These are phyloP conservation scores for Junonia oenone DNA, from an alignment of 2,888 invertebrate species.

Conservation along the genomic window DNA sequence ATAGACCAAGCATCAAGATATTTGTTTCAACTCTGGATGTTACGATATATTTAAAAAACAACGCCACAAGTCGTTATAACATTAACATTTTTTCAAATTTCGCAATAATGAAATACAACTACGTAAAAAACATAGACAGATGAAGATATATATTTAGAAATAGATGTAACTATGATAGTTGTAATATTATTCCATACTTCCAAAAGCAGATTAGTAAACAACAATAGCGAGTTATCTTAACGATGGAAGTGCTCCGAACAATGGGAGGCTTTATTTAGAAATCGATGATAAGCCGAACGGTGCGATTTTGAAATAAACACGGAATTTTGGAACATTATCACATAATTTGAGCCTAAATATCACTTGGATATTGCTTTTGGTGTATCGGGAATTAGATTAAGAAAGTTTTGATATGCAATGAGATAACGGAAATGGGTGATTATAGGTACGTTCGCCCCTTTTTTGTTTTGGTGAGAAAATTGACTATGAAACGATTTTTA, in stretches of 20 bases:
- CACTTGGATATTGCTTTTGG: neutral
- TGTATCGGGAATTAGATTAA: neutral
- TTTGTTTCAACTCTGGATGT: too few species aligned
- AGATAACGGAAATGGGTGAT: too few species aligned
- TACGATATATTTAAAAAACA: too few species aligned
- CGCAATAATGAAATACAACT: too few species aligned
- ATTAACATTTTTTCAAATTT: too few species aligned
- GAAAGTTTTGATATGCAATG: neutral
- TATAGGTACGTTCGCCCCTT: too few species aligned
- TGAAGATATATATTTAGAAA: too few species aligned
- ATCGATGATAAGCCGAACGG: slow-evolving; percentile 4
- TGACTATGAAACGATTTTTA: too few species aligned
- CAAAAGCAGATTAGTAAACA: slow-evolving; percentile 2
- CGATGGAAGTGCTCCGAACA: slow-evolving; percentile 10
- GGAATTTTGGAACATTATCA: neutral
- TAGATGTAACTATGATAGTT: neutral
- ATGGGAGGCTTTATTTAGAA: slow-evolving; percentile 8
- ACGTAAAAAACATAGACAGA: too few species aligned
- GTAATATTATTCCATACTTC: neutral
- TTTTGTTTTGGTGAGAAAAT: too few species aligned
- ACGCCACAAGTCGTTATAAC: too few species aligned
- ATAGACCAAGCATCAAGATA: too few species aligned
- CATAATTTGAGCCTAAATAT: neutral
- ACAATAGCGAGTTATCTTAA: slow-evolving; percentile 11
- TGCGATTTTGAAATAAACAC: neutral